Evolutionary conservation across 1,140 invertebrate species (phyloP).

Genomic region (Drosophila elegans): DNA sequence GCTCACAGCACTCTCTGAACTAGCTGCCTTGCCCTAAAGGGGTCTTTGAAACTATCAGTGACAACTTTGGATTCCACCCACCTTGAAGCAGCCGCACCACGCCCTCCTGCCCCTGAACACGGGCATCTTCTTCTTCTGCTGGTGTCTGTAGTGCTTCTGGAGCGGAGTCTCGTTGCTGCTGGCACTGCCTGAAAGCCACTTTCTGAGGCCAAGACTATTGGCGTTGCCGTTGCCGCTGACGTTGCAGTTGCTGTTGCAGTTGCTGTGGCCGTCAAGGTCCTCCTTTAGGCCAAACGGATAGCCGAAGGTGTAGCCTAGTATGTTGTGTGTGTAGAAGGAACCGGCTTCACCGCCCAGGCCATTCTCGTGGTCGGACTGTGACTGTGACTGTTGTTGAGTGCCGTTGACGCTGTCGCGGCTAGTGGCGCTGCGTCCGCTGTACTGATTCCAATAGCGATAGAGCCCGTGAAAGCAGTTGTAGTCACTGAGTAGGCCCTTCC

Average conservation of each 20-base stretch:
- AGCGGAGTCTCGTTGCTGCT: conserved; percentile 71
- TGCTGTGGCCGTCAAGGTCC: conserved; percentile 40
- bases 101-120: conserved; percentile 86
- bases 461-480: conserved; percentile 77
- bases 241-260: conserved; percentile 11
- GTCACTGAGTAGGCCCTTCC: conserved; percentile 76
- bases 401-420: conserved; percentile 1
- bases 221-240: conserved; percentile 13
- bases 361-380: conserved; percentile 49
- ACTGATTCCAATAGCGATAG: conserved; percentile 79
- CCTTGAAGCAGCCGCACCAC: conserved; percentile 88
- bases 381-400: conserved; percentile 22
- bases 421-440: conserved; percentile 29
- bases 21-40: no score
- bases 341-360: conserved; percentile 53
- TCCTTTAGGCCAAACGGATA: conserved; percentile 71
- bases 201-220: conserved; percentile 26
- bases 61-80: conserved; percentile 66
- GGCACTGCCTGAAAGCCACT: conserved; percentile 39
- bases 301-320: conserved; percentile 83
- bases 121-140: conserved; percentile 86
- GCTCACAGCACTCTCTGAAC: no score
- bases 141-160: conserved; percentile 81
- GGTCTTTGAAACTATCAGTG: no score
- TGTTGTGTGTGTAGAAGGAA: conserved; percentile 81